A percentile compares a stretch with the other conserved stretches of the same genome.
Conservation (phyloP, 2,888 invertebrate species). For the Tetrapedia diversipes region DNA sequence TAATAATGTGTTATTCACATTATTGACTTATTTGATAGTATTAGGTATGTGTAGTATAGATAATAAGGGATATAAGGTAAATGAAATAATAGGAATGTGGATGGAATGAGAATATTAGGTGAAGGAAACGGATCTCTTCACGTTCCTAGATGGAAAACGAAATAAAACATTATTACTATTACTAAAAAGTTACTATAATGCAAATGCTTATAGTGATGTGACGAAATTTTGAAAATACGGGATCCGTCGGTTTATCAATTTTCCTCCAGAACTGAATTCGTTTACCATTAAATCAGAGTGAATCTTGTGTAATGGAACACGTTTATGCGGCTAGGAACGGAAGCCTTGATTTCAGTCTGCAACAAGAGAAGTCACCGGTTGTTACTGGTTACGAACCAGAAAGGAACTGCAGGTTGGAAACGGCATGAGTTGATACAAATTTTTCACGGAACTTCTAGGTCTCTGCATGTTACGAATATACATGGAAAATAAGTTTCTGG, state of each 20-base stretch:
- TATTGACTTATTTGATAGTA: too few relatives aligned
- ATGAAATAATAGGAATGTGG: too few relatives aligned
- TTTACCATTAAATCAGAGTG: background rate
- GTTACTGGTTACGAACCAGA: background rate
- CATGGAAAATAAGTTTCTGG: slow-evolving; percentile 42
- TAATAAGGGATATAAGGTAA: too few relatives aligned
- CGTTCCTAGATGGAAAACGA: too few relatives aligned
- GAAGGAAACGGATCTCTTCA: too few relatives aligned
- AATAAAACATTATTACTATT: too few relatives aligned
- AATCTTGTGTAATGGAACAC: background rate
- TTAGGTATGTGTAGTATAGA: too few relatives aligned
- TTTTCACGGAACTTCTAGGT: slow-evolving; percentile 4
- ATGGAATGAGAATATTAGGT: too few relatives aligned
- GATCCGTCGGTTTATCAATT: slow-evolving; percentile 3
- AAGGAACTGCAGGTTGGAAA: background rate
- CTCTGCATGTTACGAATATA: slow-evolving; percentile 29
- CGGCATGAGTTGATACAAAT: background rate
- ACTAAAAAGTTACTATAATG: too few relatives aligned
- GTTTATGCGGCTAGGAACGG: slow-evolving; percentile 5
- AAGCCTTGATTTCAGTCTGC: slow-evolving; percentile 9
- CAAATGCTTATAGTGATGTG: too few relatives aligned
- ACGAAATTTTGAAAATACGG: too few relatives aligned
- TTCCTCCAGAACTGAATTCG: background rate
- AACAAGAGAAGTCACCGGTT: background rate
- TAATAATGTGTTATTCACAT: too few relatives aligned